Evolutionary conservation across 2,797 vertebrate species (phyloP), one percentile per base, ranked within the genome.

Genomic region (Eleutherodactylus coqui): DNA sequence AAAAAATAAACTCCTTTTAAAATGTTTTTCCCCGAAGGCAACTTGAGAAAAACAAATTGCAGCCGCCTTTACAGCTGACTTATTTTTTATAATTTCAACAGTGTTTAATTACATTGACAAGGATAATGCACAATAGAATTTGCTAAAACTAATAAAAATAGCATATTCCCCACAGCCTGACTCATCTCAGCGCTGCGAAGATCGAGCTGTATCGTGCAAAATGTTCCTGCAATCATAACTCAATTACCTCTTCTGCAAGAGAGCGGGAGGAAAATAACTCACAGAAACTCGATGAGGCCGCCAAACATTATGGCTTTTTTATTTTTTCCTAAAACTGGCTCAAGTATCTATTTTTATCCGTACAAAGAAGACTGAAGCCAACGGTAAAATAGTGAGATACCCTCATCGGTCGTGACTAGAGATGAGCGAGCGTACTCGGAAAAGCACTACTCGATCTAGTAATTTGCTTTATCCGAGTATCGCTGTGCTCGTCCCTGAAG

Each of bases 191-290:
- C 51, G 17, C 34, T 45, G 58, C n/a, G 55, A 70, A 41, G 83
- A 70, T 29, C 24, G 14, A 78, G 17, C 24, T 70, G 84, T 58
- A 60, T 60, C 38, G 78, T 75, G 78, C 84, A 41, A 62, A 81
- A 86, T 86, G 84, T 86, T 86, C 84, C 43, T 16, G 49, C 78
- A 86, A 75, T 86, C 77, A 86, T 60, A 75, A 80, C 55, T 86
- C 78, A 75, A 75, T 75, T 75, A 67, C 77, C 49, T 49, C 53
- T 86, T 75, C 67, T 47, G 69, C 32, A 43, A 60, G 70, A 75
- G 43, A 9, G n/a, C 51, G 9, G 11, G 49, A 75, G 51, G 38
- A 85, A 85, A 79, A 85, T 75, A 43, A 79, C 60, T 29, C 45
- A 53, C 16, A 62, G 45, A 38, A 78, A 70, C 45, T 38, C 49